Base-by-base conservation (phyloP, 2,888 invertebrate genomes). In the Drosophila histrio region DNA sequence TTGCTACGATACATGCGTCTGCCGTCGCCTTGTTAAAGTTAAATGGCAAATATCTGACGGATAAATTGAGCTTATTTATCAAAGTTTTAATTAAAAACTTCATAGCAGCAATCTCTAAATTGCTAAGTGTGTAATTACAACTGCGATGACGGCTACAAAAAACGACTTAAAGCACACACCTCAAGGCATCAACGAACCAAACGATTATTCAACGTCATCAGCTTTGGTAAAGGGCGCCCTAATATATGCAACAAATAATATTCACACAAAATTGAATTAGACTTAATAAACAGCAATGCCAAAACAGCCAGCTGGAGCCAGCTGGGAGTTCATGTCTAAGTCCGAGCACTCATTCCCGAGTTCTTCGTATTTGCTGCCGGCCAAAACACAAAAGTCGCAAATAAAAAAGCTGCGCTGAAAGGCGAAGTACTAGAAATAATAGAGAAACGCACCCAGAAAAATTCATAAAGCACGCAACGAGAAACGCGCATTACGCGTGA, bases 51-150 rank as follows among this genome's bases (percentile, higher is more conserved):
- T 62, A 72, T 61, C 76, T 78, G 62, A 65, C 53, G 70, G 63
- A 70, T 86, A 80, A 83, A 86, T 83, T 83, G 80, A 83, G 86
- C 86, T 83, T 86, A 83, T 83, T 83, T 83, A 76, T 83, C 76
- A 83, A 85, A 83, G 83, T 86, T 83, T 83, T 83, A 83, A 83
- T 83, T 83, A 86, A 83, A 86, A 83, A 74, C 86, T 80, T 78
- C 61, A 72, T 73, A 57, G 78, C 60, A 67, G 71, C 62, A 67
- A 67, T 69, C 76, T 69, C 69, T 54, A 74, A 78, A 76, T 71
- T 72, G 83, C 70, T 74, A 72, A 83, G 86, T 83, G 78, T 83
- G 83, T 83, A 83, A 83, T 83, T 83, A 86, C 78, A 85, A 66
- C 82, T 72, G 79, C 54, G 61, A 68, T 67, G 69, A 68, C 43